Evolutionary conservation across 64 coral and sea anemone species (phyloP), one percentile per base, ranked within the genome.

Genomic region (Stichodactyla helianthus): DNA sequence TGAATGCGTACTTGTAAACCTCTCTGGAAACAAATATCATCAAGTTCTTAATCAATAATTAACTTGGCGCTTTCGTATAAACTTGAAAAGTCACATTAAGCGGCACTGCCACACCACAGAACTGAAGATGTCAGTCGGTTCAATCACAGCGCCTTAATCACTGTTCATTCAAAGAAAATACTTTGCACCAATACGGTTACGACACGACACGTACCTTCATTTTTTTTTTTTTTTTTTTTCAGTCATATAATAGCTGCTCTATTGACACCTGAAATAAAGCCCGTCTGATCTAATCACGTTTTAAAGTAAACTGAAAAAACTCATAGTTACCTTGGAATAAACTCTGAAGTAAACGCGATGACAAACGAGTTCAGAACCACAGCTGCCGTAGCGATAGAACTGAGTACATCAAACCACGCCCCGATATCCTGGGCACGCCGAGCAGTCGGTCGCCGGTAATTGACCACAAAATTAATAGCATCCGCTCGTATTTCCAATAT

Each of bases 341-440:
- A 95, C 18, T 95, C 90, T 53, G 93, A 95, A 0, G 93, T 95
- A 51, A 95, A 95, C 52, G 93, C 91, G 11, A 95, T 87, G 18
- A 95, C 77, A 35, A 95, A 95, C 2, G 93, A 88, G 77, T 95
- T 95, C 44, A 95, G 83, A 7, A 95, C 64, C 1, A 95, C 90
- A 11, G 93, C 87, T 15, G 89, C 11, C 28, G 85, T 88, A 6
- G 86, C 89, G 7, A 92, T 82, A 16, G 76, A 82, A 16, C 62
- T 83, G 20, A 95, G 22, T 22, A 92, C 91, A 16, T 84, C 76
- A 54, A 88, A 88, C 93, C 93, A 95, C 12, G 93, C 90, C 22
- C 93, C 93, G 28, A 95, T 95, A 82, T 92, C 84, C 70, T 95
- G 88, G 44, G 84, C 93, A 17, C 91, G 55, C 7, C 56, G 60